phyloP scores from a whole-genome alignment of 2,888 invertebrate genomes.

The Acheta domesticus region DNA sequence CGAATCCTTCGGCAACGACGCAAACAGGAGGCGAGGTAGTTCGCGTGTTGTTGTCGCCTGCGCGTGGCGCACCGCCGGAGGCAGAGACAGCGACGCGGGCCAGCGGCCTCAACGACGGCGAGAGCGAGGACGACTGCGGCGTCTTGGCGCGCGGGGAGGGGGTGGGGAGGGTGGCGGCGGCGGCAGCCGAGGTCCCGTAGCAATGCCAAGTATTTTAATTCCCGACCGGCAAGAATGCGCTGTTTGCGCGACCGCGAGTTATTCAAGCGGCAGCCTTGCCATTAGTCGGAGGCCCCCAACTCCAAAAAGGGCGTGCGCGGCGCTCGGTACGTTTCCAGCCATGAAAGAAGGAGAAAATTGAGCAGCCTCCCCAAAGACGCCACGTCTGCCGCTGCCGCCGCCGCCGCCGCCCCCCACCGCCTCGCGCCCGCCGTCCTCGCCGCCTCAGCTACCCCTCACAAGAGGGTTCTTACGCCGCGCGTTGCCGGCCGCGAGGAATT shows the following conservation, averaged over 20 bases:
- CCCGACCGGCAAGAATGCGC: constrained; percentile 2
- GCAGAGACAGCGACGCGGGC: background rate
- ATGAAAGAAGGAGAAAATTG: constrained; percentile 7
- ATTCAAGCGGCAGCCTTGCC: background rate
- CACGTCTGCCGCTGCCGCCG: background rate
- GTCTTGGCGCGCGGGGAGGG: background rate
- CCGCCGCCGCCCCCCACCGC: background rate
- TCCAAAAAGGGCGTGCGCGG: background rate
- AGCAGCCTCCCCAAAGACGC: constrained; percentile 10
- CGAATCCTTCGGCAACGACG: too few species aligned
- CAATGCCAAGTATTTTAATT: constrained; percentile 18
- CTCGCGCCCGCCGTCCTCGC: background rate
- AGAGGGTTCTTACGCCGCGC: background rate
- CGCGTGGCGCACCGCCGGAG: too few species aligned
- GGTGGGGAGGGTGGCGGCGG: too few species aligned
- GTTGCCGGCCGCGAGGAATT: background rate
- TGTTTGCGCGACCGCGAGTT: constrained; percentile 8
- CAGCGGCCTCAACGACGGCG: background rate
- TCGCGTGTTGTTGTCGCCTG: too few species aligned
- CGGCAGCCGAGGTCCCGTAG: background rate
- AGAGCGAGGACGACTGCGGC: background rate
- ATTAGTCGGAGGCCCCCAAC: background rate
- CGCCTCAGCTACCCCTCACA: background rate
- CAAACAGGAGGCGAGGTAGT: too few species aligned
- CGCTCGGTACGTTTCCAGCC: background rate